A percentile compares a stretch with the other conserved stretches of the same genome.
Evolutionary conservation across 2,888 invertebrate genomes (phyloP).

Genomic region (Geotrupes spiniger): DNA sequence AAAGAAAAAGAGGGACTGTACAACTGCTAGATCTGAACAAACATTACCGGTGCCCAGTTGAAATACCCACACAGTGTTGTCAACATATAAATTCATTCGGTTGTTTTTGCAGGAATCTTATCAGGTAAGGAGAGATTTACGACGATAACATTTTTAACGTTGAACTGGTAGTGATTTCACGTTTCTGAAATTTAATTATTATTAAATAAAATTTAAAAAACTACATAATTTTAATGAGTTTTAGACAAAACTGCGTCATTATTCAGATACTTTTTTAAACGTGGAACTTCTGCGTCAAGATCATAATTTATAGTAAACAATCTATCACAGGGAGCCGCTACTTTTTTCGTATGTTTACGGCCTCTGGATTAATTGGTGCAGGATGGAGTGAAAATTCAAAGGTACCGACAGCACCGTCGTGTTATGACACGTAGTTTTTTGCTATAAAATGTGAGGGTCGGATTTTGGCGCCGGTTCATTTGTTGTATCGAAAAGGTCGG

Average conservation of each 20-base stretch:
- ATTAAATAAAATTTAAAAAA: no score
- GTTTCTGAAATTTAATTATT: no score
- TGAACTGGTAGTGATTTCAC: no score
- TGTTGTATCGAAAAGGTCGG: slow-evolving; percentile 2
- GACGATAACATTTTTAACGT: not conserved
- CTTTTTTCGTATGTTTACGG: slow-evolving; percentile 12
- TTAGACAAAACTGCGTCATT: no score
- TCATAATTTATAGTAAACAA: slow-evolving; percentile 18
- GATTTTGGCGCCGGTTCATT: slow-evolving; percentile 4
- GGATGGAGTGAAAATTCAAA: slow-evolving; percentile 16
- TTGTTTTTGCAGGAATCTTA: slow-evolving; percentile 2
- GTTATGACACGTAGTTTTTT: no score
- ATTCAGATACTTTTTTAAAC: no score
- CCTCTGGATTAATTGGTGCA: slow-evolving; percentile 13
- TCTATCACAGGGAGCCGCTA: slow-evolving; percentile 11
- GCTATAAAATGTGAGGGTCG: no score
- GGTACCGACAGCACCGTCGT: slow-evolving; percentile 10
- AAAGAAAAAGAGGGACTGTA: no score
- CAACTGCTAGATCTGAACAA: no score
- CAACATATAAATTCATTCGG: not conserved
- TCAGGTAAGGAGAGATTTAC: slow-evolving; percentile 24
- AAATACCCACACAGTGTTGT: slow-evolving; percentile 12
- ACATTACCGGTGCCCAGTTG: not conserved
- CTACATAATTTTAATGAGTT: no score
- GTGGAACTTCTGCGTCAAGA: not conserved